These are phyloP conservation scores for Conger conger DNA, from an alignment of 2,113 vertebrate species.

Conservation along the genomic window DNA sequence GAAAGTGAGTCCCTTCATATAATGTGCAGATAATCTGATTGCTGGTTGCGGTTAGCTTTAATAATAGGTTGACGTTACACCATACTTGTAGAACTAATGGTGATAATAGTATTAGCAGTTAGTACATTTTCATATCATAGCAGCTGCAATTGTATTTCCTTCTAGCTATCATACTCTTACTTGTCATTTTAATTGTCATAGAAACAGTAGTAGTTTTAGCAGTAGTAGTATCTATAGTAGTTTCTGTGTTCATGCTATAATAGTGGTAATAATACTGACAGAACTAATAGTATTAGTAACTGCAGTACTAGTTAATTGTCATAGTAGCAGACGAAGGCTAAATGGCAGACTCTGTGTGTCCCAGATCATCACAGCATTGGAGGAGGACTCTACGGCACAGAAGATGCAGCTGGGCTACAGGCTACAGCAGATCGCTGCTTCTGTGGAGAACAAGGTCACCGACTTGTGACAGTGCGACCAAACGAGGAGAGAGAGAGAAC, in stretches of 20 bases:
- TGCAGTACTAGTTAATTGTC: neutral
- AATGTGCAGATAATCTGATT: neutral
- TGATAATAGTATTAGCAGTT: neutral
- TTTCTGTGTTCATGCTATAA: neutral
- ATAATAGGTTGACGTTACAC: neutral
- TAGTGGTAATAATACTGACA: neutral
- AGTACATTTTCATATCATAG: too few relatives aligned
- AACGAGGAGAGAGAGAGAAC: neutral
- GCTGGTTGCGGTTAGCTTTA: too few relatives aligned
- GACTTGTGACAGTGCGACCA: slow-evolving; percentile 79
- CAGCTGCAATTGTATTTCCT: neutral
- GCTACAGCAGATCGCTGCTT: slow-evolving; percentile 93
- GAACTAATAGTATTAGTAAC: neutral
- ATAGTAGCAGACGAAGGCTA: neutral
- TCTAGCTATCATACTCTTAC: too few relatives aligned
- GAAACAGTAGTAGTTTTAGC: neutral
- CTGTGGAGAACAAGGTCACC: slow-evolving; percentile 97
- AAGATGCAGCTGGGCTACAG: slow-evolving; percentile 98
- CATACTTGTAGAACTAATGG: neutral
- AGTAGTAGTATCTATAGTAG: neutral
- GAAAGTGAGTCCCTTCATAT: too few relatives aligned
- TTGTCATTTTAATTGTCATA: neutral
- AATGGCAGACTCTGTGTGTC: neutral
- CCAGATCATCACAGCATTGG: slow-evolving; percentile 92
- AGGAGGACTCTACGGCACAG: slow-evolving; percentile 88